Conservation (phyloP, 1,140 invertebrate species). For the Drosophila pseudoananassae region DNA sequence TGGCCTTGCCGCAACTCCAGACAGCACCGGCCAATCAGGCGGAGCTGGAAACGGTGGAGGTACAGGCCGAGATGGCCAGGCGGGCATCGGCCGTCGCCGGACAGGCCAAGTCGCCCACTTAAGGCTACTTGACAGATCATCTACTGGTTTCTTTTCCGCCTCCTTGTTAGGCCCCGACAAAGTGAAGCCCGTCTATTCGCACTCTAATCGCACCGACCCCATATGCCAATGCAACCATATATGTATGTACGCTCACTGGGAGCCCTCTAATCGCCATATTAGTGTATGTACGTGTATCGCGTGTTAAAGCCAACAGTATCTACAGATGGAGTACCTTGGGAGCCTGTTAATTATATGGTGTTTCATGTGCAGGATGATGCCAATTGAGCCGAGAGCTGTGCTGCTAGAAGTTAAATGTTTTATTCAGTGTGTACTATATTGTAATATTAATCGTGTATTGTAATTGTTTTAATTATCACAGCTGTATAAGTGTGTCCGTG, state of each 20-base stretch:
- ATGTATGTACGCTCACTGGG: neutral
- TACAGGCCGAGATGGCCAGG: slow-evolving; percentile 36
- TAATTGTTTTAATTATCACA: slow-evolving; percentile 46
- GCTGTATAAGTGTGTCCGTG: slow-evolving; percentile 45
- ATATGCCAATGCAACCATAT: neutral
- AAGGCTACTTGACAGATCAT: neutral
- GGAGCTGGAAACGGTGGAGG: neutral
- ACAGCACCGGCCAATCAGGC: neutral
- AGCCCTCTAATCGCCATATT: slow-evolving; percentile 2
- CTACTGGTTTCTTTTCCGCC: neutral
- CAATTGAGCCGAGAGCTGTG: slow-evolving; percentile 18
- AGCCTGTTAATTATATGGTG: slow-evolving; percentile 8
- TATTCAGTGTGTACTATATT: slow-evolving; percentile 36
- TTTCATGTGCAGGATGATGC: neutral
- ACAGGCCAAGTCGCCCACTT: slow-evolving; percentile 16
- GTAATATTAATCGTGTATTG: slow-evolving; percentile 9
- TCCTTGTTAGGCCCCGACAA: neutral
- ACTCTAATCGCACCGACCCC: neutral
- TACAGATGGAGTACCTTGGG: slow-evolving; percentile 18
- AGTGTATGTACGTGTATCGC: neutral
- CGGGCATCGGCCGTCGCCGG: slow-evolving; percentile 56
- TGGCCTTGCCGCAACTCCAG: slow-evolving; percentile 57
- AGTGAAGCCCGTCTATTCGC: neutral
- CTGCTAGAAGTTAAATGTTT: slow-evolving; percentile 30
- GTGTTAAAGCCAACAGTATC: neutral